phyloP scores from a whole-genome alignment of 2,797 vertebrate genomes.

The Squalus acanthias region DNA sequence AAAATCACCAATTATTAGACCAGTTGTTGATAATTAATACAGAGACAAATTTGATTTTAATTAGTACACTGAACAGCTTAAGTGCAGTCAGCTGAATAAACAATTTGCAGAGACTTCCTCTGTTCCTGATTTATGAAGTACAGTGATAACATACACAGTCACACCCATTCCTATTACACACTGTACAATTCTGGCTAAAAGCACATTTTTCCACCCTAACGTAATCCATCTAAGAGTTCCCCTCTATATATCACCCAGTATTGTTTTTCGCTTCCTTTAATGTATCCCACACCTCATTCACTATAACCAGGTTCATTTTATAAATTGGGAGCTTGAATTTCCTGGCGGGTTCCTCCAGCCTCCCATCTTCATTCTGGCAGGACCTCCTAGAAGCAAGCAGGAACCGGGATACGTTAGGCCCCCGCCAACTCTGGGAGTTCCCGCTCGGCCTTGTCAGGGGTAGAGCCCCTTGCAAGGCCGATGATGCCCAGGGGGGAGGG shows the following conservation, averaged over 20 bases:
- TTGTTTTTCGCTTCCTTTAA: neutral
- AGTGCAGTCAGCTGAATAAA: slow-evolving; percentile 16
- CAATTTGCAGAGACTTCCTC: neutral
- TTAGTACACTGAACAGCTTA: neutral
- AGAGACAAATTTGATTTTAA: slow-evolving; percentile 12
- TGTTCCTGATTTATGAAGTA: neutral
- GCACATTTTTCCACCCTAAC: neutral
- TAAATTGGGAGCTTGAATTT: neutral
- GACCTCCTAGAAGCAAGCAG: neutral
- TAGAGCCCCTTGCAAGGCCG: neutral
- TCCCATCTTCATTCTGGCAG: neutral
- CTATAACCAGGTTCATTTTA: neutral
- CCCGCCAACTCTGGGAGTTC: neutral
- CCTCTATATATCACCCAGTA: neutral
- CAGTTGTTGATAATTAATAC: slow-evolving; percentile 14
- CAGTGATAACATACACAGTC: neutral
- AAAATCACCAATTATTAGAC: neutral
- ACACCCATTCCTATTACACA: neutral
- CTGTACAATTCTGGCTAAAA: neutral
- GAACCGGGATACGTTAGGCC: neutral
- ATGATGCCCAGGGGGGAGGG: no score
- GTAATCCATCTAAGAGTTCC: neutral
- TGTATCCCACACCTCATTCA: neutral
- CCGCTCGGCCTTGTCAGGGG: neutral
- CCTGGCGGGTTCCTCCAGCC: neutral